Base-by-base conservation (phyloP, 1,140 invertebrate genomes). In the Delia radicum region DNA sequence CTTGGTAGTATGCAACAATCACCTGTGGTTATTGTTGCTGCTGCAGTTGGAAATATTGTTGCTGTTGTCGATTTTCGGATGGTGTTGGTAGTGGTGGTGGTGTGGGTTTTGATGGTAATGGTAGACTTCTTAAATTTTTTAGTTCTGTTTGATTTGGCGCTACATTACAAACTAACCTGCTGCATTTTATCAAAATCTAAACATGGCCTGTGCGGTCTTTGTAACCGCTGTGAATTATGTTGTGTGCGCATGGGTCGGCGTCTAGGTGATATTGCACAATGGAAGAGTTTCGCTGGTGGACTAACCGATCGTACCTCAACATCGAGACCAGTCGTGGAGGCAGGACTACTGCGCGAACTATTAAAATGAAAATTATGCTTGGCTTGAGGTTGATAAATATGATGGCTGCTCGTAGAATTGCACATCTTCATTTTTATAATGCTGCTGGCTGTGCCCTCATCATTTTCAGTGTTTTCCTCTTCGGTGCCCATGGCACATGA, bases 141-240 rank as follows among this genome's bases (percentile, higher is more conserved):
- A 78, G 74, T 74, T 48, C 33, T 75, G 42, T 84, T 84, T 85
- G 81, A 83, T 85, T 85, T 80, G 75, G 77, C 80, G 81, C 81
- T 82, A 79, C 81, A 85, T 85, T 85, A 85, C 79, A 85, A 82
- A 80, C 81, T 86, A 78, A 86, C 85, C 79, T 86, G 85, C 89
- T 96, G 95, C 95, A 97, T 97, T 90, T 97, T 97, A 88, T 97
- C 95, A 87, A 97, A 97, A 89, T 97, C 95, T 82, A 97, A 90
- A 88, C 94, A 95, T 78, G 95, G 95, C 85, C 95, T 90, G 82
- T 93, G 93, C 77, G 91, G 89, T 79, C 90, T 87, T 80, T 90
- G 89, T 75, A 89, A 90, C 82, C 89, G 90, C 89, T 77, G 91
- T 82, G 88, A 90, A 87, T 86, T 90, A 48, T 78, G 77, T 28